These are phyloP conservation scores for Lepidochrysops patricia DNA, from an alignment of 2,888 invertebrate genomes.

Conservation along the genomic window DNA sequence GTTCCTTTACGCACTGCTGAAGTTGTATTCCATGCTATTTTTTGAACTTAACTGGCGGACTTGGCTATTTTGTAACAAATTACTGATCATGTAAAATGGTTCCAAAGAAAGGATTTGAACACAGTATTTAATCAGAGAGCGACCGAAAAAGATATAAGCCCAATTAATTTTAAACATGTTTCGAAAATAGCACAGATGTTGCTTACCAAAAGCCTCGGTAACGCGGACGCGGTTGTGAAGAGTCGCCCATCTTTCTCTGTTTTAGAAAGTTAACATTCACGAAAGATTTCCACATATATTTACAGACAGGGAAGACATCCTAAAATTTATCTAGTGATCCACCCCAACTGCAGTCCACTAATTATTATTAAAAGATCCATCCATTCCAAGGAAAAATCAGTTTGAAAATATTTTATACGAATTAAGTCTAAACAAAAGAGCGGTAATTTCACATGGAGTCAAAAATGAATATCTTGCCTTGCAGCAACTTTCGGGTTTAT, in stretches of 20 bases:
- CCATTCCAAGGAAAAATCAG: no score
- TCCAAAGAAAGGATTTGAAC: background rate
- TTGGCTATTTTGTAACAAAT: background rate
- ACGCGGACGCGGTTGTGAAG: background rate
- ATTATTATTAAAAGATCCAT: background rate
- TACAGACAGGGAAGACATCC: no score
- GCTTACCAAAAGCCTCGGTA: background rate
- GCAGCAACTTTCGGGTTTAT: no score
- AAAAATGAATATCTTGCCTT: no score
- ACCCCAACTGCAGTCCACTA: background rate
- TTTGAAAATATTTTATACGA: no score
- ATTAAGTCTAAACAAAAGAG: no score
- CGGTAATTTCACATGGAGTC: no score
- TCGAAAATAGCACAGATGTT: background rate
- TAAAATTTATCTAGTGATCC: background rate
- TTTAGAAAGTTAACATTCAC: background rate
- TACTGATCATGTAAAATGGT: background rate
- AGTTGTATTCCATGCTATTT: conserved; percentile 24
- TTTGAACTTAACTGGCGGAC: conserved; percentile 23
- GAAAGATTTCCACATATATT: background rate
- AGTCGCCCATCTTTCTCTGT: background rate
- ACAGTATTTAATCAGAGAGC: background rate
- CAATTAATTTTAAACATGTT: background rate
- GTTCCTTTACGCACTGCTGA: conserved; percentile 21
- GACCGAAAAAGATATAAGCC: background rate